A percentile compares a stretch with the other conserved stretches of the same genome.
phyloP scores from a whole-genome alignment of 2,888 invertebrate genomes.

The Lamproptera curius region DNA sequence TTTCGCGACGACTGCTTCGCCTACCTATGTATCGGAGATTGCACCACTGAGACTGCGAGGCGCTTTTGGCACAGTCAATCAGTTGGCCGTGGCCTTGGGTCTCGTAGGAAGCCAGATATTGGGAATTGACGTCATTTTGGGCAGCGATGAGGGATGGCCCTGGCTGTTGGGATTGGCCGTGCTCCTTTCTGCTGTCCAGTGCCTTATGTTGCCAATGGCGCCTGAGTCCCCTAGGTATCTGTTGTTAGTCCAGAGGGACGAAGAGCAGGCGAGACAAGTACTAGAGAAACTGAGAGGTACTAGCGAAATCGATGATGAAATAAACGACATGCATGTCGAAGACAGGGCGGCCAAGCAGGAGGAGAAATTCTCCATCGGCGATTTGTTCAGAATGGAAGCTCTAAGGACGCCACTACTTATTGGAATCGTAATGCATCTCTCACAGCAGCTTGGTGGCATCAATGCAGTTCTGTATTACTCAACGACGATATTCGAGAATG shows the following conservation, averaged over 20 bases:
- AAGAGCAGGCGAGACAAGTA: slow-evolving; percentile 54
- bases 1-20: slow-evolving; percentile 71
- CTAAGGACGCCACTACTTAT: slow-evolving; percentile 64
- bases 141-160: slow-evolving; percentile 67
- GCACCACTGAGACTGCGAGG: slow-evolving; percentile 64
- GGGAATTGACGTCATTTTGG: slow-evolving; percentile 67
- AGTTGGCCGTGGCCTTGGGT: slow-evolving; percentile 69
- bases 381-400: slow-evolving; percentile 50
- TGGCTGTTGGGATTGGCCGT: slow-evolving; percentile 66
- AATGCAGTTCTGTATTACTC: slow-evolving; percentile 85
- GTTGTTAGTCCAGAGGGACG: slow-evolving; percentile 56
- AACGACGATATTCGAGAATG: slow-evolving; percentile 79
- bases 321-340: slow-evolving; percentile 69
- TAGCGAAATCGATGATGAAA: slow-evolving; percentile 62
- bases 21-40: slow-evolving; percentile 72
- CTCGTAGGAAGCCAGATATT: slow-evolving; percentile 63
- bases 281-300: slow-evolving; percentile 57
- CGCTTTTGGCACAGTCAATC: slow-evolving; percentile 71
- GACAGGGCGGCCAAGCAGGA: slow-evolving; percentile 63
- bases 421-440: slow-evolving; percentile 72
- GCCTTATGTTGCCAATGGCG: slow-evolving; percentile 57
- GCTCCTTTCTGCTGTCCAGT: slow-evolving; percentile 60
- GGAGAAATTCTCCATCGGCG: slow-evolving; percentile 57
- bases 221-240: slow-evolving; percentile 70
- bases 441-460: slow-evolving; percentile 71